Base-by-base conservation (phyloP, 2,888 invertebrate genomes). In the Eudasyphora cyanicolor region DNA sequence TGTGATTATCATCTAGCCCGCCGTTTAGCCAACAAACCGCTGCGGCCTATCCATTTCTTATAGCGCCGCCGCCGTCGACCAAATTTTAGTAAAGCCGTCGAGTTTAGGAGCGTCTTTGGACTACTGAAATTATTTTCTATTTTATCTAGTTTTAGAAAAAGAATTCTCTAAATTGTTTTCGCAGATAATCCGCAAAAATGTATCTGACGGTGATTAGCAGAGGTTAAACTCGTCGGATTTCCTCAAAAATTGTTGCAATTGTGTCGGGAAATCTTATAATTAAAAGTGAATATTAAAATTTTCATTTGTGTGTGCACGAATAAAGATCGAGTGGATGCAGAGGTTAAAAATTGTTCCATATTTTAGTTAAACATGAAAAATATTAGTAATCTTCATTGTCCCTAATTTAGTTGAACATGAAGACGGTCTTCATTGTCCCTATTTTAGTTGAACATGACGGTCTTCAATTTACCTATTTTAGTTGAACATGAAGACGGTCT, bases 281-380 rank as follows among this genome's bases (percentile, higher is more conserved):
- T 73, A n/a, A 79, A 84, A 76, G 78, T 78, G 78, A n/a, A n/a
- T n/a, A n/a, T n/a, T n/a, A n/a, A 84, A 79, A 79, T 83, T 79
- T 51, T 49, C 42, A 35, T 79, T 80, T 77, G 79, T 82, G 82
- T 76, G 76, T 32, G 74, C 35, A 73, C 45, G 45, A 38, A 42
- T 19, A 64, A 51, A 57, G 57, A 45, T 70, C 51, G 67, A 70
- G 51, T 76, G 76, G 77, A 71, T 19, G 17, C 69, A 27, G 12
- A 57, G 75, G 49, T 21, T 71, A 38, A 57, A n/a, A n/a, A n/a
- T n/a, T n/a, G n/a, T n/a, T n/a, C n/a, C n/a, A n/a, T n/a, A n/a
- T n/a, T n/a, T n/a, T n/a, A 67, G 35, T 78, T 75, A 29, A 60
- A 60, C 67, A 60, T 32, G 29, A 60, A 8, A 8, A 38, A 64